Percentiles rank a stretch among this genome's conserved stretches.
Evolutionary conservation across 2,888 invertebrate genomes (phyloP).

Genomic region (Tanypteryx hageni): DNA sequence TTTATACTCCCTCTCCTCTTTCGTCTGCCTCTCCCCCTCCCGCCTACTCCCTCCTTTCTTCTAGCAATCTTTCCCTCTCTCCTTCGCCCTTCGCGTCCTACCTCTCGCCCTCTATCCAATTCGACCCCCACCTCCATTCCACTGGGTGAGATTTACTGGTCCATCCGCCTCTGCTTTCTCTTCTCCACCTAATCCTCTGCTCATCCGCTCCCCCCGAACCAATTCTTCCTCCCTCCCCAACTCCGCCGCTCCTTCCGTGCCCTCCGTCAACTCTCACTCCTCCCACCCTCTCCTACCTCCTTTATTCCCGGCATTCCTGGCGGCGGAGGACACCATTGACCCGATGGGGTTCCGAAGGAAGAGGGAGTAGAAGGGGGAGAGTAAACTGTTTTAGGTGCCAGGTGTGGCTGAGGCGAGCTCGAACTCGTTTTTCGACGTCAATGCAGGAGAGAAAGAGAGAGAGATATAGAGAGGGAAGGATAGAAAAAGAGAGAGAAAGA

Average conservation of each 20-base stretch:
- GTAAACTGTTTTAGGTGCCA: conserved; percentile 28
- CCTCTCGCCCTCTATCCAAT: neutral
- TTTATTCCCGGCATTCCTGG: neutral
- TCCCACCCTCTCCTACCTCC: neutral
- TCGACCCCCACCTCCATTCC: conserved; percentile 8
- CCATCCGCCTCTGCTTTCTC: neutral
- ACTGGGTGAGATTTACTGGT: conserved; percentile 36
- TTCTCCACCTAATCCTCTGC: conserved; percentile 22
- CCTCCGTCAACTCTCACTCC: neutral
- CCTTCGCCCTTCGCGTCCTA: neutral
- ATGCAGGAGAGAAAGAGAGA: neutral
- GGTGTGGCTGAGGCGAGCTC: conserved; percentile 33
- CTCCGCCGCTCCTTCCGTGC: neutral
- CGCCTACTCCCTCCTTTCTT: neutral
- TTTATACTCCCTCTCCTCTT: neutral
- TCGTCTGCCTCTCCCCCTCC: neutral
- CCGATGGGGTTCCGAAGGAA: neutral
- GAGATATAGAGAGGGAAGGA: neutral
- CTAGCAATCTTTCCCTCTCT: neutral
- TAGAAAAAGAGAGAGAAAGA: neutral
- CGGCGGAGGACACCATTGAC: conserved; percentile 44
- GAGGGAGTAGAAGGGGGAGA: neutral
- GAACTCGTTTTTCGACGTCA: conserved; percentile 24
- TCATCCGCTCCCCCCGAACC: neutral
- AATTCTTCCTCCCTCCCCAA: neutral